Evolutionary conservation across 53 echinoderm and acorn worm genomes (phyloP), one percentile per base, ranked within the genome.

Genomic region (Paelopatides confundens): DNA sequence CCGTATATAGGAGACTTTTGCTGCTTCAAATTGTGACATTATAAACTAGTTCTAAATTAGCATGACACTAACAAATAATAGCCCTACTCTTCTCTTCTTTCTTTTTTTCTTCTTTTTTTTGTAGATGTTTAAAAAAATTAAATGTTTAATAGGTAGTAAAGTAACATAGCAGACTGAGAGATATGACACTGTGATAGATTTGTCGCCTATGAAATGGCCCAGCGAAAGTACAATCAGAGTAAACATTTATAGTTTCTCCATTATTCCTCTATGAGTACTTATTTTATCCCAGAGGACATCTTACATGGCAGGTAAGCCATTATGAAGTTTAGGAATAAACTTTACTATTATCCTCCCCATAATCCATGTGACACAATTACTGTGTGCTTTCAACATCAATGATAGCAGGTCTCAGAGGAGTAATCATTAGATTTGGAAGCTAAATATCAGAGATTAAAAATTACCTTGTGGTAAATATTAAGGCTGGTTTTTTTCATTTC

Each of bases 241-340:
- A 31, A 67, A 67, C 30, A 29, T 35, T 31, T 67, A 30, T 34
- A 34, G 32, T 67, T 35, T 32, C 31, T 35, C 33, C 32, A n/a
- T 35, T 26, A 31, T 67, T 9, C 68, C 24, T 27, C 26, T 24
- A 15, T 9, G 30, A 64, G n/a, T n/a, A n/a, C 33, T 35, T 35
- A 31, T 2, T 67, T 67, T 32, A 35, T 74, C 74, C 74, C 74
- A 26, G 24, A 74, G 74, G 74, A 74, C 74, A 35, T 43, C 39
- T 71, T 74, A 39, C 39, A 74, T 43, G 74, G 74, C 74, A 74
- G 74, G 74, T 52, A 52, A 79, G 79, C 33, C 79, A 79, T 79
- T 79, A 79, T 26, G 14, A 52, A 52, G 79, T 53, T 74, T 26
- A n/a, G 33, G 39, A 17, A n/a, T 23, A 74, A 74, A 71, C 39